Conservation (phyloP, 2,797 vertebrate species). For the Psittacula echo region DNA sequence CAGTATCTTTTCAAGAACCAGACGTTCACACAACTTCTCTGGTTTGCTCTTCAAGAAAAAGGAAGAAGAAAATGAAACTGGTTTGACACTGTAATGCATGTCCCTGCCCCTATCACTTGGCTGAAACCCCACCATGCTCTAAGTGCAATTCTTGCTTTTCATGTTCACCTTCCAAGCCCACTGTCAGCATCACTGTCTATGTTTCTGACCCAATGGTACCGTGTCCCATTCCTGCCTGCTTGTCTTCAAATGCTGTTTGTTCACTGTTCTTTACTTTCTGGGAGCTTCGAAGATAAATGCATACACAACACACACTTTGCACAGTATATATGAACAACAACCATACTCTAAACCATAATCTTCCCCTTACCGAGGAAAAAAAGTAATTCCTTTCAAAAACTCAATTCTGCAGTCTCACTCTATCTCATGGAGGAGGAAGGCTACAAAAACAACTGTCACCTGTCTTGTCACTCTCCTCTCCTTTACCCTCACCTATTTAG, state of each 20-base stretch:
- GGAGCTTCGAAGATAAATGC: background rate
- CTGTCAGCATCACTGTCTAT: background rate
- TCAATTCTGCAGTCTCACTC: background rate
- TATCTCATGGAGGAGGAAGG: background rate
- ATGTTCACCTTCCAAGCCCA: background rate
- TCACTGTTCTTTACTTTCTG: background rate
- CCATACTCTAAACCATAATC: background rate
- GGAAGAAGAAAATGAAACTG: conserved; percentile 34
- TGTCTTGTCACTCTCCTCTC: background rate
- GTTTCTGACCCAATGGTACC: background rate
- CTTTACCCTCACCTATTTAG: background rate
- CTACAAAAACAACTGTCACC: background rate
- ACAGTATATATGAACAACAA: background rate
- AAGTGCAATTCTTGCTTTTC: background rate
- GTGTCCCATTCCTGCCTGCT: background rate
- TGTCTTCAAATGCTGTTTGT: background rate
- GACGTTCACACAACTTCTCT: background rate
- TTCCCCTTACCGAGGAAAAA: background rate
- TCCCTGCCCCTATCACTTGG: background rate
- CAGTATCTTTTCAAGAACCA: rapidly evolving
- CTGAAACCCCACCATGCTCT: background rate
- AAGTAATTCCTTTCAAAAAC: background rate
- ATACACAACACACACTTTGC: background rate
- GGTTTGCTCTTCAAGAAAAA: conserved; percentile 20
- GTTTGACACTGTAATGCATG: background rate